Evolutionary conservation across 2,113 vertebrate genomes (phyloP), one percentile per base, ranked within the genome.

Genomic region (Sinocyclocheilus maitianheensis): DNA sequence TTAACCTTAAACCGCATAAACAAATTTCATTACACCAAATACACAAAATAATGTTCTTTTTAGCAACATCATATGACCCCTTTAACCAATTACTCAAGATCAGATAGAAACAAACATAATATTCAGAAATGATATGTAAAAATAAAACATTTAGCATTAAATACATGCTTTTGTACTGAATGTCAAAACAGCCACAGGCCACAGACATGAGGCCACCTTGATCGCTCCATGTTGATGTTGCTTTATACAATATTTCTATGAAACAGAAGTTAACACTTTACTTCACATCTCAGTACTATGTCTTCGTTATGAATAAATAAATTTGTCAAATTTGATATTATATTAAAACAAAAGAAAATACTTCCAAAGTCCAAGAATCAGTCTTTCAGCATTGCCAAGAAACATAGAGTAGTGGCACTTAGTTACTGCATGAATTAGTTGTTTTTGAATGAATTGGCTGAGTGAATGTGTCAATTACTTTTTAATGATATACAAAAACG

Each of bases 41-140:
- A 26, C 26, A 26, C 26, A 26, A 26, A 26, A 26, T 26, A 26
- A 26, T 26, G 26, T 26, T 26, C 26, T 26, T 26, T 26, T 26
- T 26, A 26, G 26, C 26, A 26, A 26, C 26, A 26, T 26, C 26
- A 26, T 26, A 26, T 26, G 26, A 26, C 26, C 26, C 26, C 26
- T 26, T 26, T 26, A n/a, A 55, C 46, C 3, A 53, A 78, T 20
- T 60, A 65, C 74, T 71, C 34, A 76, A 76, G 22, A 26, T 51
- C n/a, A 4, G 40, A 48, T 43, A 1, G 30, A 18, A 71, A 71
- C 2, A 3, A 69, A 34, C 5, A 16, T 13, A 6, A 67, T 67
- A 67, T 24, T 63, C 60, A 24, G 60, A 82, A 85, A 34, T 53
- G 1, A 79, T 78, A 62, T 55, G 81, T 48, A 85, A 67, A 60